phyloP scores from a whole-genome alignment of 2,888 invertebrate genomes.

The Gortyna flavago region DNA sequence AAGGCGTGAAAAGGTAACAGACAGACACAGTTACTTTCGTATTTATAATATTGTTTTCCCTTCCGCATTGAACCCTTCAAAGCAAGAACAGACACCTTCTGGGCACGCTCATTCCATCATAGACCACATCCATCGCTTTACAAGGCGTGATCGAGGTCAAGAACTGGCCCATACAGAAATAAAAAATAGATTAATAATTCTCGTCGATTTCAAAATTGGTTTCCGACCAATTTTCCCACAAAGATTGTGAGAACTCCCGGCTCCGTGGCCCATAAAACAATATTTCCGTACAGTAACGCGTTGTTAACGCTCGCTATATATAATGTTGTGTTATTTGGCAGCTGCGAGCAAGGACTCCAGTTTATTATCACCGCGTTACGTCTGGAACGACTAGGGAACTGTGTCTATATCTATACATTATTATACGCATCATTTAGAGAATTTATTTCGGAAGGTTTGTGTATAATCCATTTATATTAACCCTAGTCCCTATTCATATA shows the following conservation, averaged over 20 bases:
- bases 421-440: neutral
- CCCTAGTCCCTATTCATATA: too few relatives aligned
- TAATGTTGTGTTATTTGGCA: slow-evolving; percentile 60
- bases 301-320: slow-evolving; percentile 40
- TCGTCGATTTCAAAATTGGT: neutral
- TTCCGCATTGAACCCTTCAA: neutral
- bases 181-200: too few relatives aligned
- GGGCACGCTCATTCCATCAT: neutral
- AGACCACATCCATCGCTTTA: neutral
- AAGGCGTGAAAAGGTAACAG: neutral
- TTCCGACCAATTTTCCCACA: too few relatives aligned
- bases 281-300: slow-evolving; percentile 34
- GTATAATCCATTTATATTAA: neutral
- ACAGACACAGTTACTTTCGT: neutral
- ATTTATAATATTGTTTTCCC: neutral
- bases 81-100: neutral
- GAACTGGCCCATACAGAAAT: too few relatives aligned
- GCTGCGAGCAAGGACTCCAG: slow-evolving; percentile 41
- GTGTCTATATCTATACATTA: neutral
- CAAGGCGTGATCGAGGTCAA: neutral
- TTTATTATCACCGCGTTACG: slow-evolving; percentile 50
- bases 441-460: neutral
- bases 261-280: slow-evolving; percentile 28
- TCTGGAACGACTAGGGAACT: slow-evolving; percentile 41
- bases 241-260: slow-evolving; percentile 18